Base-by-base conservation (phyloP, 2,888 invertebrate species). In the Iselma pallidipennis region DNA sequence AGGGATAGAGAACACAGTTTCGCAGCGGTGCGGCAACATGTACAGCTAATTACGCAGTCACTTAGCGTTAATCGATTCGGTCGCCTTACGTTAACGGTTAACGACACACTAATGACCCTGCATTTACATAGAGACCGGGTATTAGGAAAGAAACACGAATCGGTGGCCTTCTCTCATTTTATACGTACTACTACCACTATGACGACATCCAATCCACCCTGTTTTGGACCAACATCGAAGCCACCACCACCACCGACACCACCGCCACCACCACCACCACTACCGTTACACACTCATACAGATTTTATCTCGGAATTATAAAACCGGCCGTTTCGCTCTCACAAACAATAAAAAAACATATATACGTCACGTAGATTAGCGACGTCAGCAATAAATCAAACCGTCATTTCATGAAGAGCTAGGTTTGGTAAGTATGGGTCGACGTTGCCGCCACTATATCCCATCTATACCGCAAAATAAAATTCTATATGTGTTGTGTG, bases 51-150 rank as follows among this genome's bases (percentile, higher is more conserved):
- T 82, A 82, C 82, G 80, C 80, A 82, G 82, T 82, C 82, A 82
- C 82, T 82, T 82, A 82, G 81, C 81, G 81, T 82, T 82, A 82
- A 82, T 82, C 82, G 82, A 82, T 82, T 81, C 78, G 81, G 81
- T 81, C 79, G 81, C 82, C 82, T 82, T 81, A 82, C 81, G 81
- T 81, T 81, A 78, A 80, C 80, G 82, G 80, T 82, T 82, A 82
- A 82, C 81, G 82, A 82, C 81, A 81, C 81, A 81, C 81, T 82
- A 82, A 82, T 82, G 81, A 81, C 81, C 79, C 75, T 68, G 75
- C 79, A 81, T 81, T 82, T 82, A 80, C 82, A 82, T 81, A 81
- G 79, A 76, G 71, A 70, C 69, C 71, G 74, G 70, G 67, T 71
- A 68, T 69, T 69, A 70, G 67, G 67, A 63, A 58, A 59, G 64